These are phyloP conservation scores for Ganaspis brasiliensis DNA, from an alignment of 2,888 invertebrate genomes.

Conservation along the genomic window DNA sequence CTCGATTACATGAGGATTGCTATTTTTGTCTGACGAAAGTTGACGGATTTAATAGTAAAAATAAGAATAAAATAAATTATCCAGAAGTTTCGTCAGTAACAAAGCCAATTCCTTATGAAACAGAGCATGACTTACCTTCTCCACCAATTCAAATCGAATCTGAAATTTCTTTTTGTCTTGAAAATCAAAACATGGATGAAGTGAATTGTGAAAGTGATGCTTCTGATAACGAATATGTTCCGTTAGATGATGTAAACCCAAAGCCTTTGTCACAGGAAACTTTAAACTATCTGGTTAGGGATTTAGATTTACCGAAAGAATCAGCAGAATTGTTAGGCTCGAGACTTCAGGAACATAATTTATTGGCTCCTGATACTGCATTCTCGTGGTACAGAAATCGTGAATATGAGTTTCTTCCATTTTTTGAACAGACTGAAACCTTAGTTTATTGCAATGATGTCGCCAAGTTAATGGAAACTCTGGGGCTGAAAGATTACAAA, in stretches of 20 bases:
- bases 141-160: conserved; percentile 2
- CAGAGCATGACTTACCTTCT: neutral
- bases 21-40: conserved; percentile 57
- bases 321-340: conserved; percentile 20
- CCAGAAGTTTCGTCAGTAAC: conserved; percentile 7
- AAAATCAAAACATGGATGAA: neutral
- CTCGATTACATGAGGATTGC: conserved; percentile 57
- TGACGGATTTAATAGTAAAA: conserved; percentile 55
- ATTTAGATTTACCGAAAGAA: conserved; percentile 20
- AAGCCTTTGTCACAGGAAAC: neutral
- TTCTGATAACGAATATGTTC: neutral
- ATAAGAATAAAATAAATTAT: conserved; percentile 15
- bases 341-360: conserved; percentile 24
- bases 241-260: neutral
- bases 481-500: conserved; percentile 36
- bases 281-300: conserved; percentile 29
- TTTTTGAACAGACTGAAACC: conserved; percentile 48
- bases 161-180: neutral
- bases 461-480: conserved; percentile 5
- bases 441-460: conserved; percentile 48
- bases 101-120: conserved; percentile 4
- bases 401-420: conserved; percentile 52
- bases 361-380: conserved; percentile 25
- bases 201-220: neutral
- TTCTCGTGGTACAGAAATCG: conserved; percentile 51